Evolutionary conservation across 2,888 invertebrate genomes (phyloP).

Genomic region (Lepidochitona cinerea): DNA sequence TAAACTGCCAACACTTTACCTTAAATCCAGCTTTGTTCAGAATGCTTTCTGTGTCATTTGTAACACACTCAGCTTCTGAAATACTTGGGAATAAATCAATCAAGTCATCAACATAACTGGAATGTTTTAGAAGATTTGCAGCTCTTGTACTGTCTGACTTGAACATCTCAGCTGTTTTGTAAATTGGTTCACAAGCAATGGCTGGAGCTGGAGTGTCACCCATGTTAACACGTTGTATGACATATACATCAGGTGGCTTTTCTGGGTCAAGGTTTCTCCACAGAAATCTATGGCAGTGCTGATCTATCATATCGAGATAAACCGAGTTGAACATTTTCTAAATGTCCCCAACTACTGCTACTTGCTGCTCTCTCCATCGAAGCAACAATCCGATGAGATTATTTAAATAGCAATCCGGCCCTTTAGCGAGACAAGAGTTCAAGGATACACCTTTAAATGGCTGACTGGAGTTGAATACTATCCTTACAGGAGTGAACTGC

Average conservation of each 20-base stretch:
- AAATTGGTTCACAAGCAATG: background rate
- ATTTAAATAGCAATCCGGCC: too few relatives aligned
- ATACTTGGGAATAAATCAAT: background rate
- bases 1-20: background rate
- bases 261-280: background rate
- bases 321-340: conserved; percentile 10
- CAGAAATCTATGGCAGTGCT: conserved; percentile 6
- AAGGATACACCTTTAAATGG: background rate
- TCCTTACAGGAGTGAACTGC: background rate
- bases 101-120: conserved; percentile 10
- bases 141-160: background rate
- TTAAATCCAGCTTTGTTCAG: conserved; percentile 9
- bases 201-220: conserved; percentile 8
- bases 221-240: conserved; percentile 5
- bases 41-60: conserved; percentile 5
- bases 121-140: background rate
- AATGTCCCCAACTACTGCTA: conserved; percentile 5
- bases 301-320: background rate
- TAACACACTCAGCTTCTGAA: background rate
- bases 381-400: background rate
- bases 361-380: background rate
- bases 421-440: background rate
- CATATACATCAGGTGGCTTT: background rate
- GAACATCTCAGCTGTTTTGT: background rate
- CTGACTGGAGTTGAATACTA: background rate